A percentile compares a stretch with the other conserved stretches of the same genome.
Conservation (phyloP, 2,797 vertebrate genomes). For the Mionectes olivaceus region DNA sequence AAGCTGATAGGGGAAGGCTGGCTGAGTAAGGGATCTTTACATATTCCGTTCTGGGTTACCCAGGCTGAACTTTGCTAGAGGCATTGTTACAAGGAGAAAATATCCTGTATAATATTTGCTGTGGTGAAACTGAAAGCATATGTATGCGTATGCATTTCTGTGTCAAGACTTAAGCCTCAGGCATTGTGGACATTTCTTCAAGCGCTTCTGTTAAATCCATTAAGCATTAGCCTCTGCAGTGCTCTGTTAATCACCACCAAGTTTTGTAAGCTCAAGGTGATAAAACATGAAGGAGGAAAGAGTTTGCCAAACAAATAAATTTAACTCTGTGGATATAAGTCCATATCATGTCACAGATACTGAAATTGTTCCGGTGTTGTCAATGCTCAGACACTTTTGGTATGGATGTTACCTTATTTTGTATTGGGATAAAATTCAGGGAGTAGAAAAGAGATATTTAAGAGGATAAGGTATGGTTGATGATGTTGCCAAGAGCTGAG, state of each 20-base stretch:
- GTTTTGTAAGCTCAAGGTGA: background rate
- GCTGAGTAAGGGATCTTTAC: constrained; percentile 8
- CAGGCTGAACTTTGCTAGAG: constrained; percentile 1
- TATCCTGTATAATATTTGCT: background rate
- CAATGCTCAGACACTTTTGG: background rate
- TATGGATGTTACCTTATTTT: background rate
- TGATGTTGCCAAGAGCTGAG: background rate
- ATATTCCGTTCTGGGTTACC: background rate
- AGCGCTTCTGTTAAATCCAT: background rate
- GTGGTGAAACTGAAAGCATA: constrained; percentile 17
- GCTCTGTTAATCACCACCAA: background rate
- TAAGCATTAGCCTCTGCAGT: background rate
- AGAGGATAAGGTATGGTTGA: background rate
- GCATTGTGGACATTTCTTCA: background rate
- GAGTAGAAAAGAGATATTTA: background rate
- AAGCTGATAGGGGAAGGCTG: background rate
- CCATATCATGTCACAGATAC: accelerated
- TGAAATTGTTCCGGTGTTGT: background rate
- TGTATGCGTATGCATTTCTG: background rate
- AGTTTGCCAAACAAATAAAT: background rate
- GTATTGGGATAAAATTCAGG: background rate
- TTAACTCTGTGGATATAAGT: background rate
- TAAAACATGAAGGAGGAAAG: background rate
- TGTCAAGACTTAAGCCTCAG: background rate
- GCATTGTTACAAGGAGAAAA: constrained; percentile 15